Evolutionary conservation across 2,797 vertebrate species (phyloP).

Genomic region (Hydrocynus forskahlii): DNA sequence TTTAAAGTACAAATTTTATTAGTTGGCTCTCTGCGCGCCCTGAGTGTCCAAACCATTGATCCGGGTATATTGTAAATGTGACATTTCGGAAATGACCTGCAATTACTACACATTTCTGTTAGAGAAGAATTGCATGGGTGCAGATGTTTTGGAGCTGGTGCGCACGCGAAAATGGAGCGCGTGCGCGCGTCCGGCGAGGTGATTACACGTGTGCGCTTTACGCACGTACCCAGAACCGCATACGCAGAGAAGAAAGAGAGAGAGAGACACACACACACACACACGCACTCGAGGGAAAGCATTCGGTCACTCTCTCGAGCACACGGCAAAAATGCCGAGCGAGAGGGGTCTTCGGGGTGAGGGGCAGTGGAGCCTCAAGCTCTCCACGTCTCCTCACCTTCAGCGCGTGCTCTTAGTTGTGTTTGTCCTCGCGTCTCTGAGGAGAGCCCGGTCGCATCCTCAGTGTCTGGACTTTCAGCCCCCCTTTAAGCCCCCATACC

Average conservation of each 20-base stretch:
- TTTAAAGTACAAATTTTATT: not conserved
- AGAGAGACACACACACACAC: not conserved
- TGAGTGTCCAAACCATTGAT: no score
- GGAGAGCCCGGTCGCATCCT: slow-evolving; percentile 74
- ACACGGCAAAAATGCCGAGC: slow-evolving; percentile 69
- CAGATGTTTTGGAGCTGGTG: not conserved
- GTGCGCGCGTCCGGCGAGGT: not conserved
- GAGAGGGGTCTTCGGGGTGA: slow-evolving; percentile 33
- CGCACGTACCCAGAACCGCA: slow-evolving; percentile 3
- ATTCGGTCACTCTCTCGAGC: slow-evolving; percentile 20
- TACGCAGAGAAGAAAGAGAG: not conserved
- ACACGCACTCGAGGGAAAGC: slow-evolving; percentile 50
- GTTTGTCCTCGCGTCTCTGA: slow-evolving; percentile 51
- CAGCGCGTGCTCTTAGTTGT: slow-evolving; percentile 12
- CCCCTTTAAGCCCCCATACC: slow-evolving; percentile 79
- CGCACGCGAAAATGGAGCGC: not conserved
- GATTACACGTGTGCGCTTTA: not conserved
- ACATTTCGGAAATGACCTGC: not conserved
- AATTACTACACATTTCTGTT: not conserved
- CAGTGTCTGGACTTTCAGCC: slow-evolving; percentile 86
- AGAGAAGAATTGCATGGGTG: not conserved
- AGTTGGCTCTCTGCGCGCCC: no score
- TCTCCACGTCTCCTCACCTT: not conserved
- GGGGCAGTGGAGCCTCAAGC: slow-evolving; percentile 22
- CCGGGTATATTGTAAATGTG: not conserved